Evolutionary conservation across 2,888 invertebrate species (phyloP), one percentile per base, ranked within the genome.

Genomic region (Agrotis exclamationis): DNA sequence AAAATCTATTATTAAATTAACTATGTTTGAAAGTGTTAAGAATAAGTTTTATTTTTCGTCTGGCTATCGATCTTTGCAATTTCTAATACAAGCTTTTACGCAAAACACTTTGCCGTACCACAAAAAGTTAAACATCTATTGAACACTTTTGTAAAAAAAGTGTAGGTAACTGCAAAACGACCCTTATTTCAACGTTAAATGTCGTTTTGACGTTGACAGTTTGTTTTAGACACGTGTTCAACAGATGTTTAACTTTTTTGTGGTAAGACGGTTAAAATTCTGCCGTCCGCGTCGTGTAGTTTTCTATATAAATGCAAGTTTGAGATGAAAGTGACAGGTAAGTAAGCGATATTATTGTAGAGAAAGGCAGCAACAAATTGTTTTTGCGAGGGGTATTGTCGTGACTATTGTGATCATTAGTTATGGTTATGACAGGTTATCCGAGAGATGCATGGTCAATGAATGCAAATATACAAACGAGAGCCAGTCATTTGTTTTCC

Each of bases 371-470:
- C 18, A 18, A 0, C 18, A 18, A 0, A 2, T 39, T 63, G 18
- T 51, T 28, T 72, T 57, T 24, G 39, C 13, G 14, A 51, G 47
- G 24, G 3, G 20, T 28, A 47, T 24, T 51, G 33, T 39, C 28
- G 44, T 70, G 57, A 70, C 45, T 53, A 16, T 58, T 5, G n/a
- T 9, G 1, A 63, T 47, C 51, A 63, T 73, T 72, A 58, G 72
- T 47, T 51, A 39, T 47, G 39, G 72, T 47, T 51, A 39, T 47
- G 39, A 14, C n/a, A 24, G 14, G 1, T 22, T 51, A 71, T 51
- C 45, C 20, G 24, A 20, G 33, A 58, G n/a, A 47, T 2, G 1
- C 5, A 16, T 50, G n/a, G 56, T 20, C 56, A 33, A 56, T 13
- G 33, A 33, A n/a, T 33, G n/a, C 13, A n/a, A 56, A 13, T 56